A percentile compares a stretch with the other conserved stretches of the same genome.
Evolutionary conservation across 1,140 invertebrate genomes (phyloP).

Genomic region (Thereuonema tuberculata): DNA sequence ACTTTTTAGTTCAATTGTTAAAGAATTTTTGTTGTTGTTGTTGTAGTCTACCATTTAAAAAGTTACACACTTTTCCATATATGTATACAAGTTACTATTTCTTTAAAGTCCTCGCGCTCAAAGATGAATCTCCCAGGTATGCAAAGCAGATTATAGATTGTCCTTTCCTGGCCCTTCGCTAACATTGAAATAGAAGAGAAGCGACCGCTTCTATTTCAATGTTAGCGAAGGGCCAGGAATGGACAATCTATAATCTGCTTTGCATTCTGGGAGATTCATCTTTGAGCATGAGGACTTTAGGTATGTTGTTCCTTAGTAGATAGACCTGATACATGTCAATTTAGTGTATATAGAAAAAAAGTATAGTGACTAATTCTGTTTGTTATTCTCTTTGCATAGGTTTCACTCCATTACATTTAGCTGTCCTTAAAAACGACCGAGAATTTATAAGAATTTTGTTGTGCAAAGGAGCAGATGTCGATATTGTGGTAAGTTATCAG

Average conservation of each 20-base stretch:
- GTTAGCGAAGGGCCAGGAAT: not conserved
- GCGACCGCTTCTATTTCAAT: too few species aligned
- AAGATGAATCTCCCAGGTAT: too few species aligned
- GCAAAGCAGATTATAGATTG: too few species aligned
- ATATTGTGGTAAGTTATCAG: conserved; percentile 18
- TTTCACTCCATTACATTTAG: conserved; percentile 24
- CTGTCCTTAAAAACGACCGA: conserved; percentile 21
- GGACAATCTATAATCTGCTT: not conserved
- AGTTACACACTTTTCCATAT: too few species aligned
- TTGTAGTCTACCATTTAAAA: too few species aligned
- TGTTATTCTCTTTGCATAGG: conserved; percentile 15
- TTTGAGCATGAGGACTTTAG: not conserved
- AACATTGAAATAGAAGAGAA: too few species aligned
- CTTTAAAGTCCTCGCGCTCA: too few species aligned
- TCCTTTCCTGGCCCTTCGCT: too few species aligned
- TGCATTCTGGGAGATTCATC: not conserved
- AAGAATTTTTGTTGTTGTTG: too few species aligned
- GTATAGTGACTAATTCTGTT: not conserved
- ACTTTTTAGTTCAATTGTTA: too few species aligned
- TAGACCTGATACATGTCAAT: not conserved
- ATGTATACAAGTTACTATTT: too few species aligned
- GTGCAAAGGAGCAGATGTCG: conserved; percentile 18
- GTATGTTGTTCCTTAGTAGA: not conserved
- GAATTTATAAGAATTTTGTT: conserved; percentile 17
- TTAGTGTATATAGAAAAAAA: not conserved